Evolutionary conservation across 2,113 vertebrate species (phyloP).

Genomic region (Phalacrocorax pelagicus): DNA sequence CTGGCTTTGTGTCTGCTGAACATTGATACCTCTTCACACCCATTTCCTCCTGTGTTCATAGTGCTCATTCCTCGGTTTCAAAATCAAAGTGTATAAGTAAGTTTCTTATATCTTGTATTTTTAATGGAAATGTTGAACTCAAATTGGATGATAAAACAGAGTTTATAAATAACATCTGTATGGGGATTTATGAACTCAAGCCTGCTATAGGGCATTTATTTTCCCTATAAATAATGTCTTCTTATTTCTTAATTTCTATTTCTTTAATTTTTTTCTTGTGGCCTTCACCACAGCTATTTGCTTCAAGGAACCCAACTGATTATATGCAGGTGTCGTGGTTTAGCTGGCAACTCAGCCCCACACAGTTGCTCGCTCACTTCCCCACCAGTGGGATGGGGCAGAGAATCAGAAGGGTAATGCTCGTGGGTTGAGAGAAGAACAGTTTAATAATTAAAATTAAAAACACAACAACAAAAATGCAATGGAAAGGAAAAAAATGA

Average conservation of each 20-base stretch:
- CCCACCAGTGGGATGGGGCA: no score
- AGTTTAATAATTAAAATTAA: no score
- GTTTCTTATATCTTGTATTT: not conserved
- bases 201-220: not conserved
- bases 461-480: no score
- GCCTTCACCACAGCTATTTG: not conserved
- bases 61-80: not conserved
- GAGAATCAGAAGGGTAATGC: no score
- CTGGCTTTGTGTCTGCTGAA: not conserved
- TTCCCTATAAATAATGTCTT: not conserved
- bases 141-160: not conserved
- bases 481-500: no score
- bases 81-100: not conserved
- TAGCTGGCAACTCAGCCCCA: no score
- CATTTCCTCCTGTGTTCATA: fast-evolving
- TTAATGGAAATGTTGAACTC: not conserved
- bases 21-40: fast-evolving
- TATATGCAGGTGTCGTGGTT: no score
- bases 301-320: not conserved
- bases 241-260: not conserved
- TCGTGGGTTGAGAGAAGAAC: no score
- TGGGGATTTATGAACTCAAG: not conserved
- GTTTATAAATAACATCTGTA: not conserved
- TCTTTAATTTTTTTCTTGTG: not conserved
- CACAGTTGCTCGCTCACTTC: no score